These are phyloP conservation scores for Bubalus kerabau DNA, from an alignment of 2,113 vertebrate genomes.

Conservation along the genomic window DNA sequence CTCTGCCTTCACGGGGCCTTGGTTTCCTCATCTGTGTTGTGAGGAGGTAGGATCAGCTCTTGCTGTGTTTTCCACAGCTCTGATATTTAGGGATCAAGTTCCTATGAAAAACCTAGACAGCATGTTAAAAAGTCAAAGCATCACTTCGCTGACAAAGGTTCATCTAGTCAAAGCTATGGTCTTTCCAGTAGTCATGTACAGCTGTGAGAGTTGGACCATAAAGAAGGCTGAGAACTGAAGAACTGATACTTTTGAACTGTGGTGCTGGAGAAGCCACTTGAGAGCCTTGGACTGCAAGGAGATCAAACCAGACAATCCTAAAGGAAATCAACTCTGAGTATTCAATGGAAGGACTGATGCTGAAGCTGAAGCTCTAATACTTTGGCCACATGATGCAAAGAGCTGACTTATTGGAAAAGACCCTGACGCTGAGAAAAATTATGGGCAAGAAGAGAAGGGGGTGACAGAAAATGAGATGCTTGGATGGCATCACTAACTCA, in stretches of 20 bases:
- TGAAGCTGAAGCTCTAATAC: not conserved
- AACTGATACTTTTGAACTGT: not conserved
- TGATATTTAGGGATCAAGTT: not conserved
- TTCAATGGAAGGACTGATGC: not conserved
- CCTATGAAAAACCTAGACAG: not conserved
- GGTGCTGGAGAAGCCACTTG: not conserved
- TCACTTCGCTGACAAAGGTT: not conserved
- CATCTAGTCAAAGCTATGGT: not conserved
- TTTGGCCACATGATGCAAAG: not conserved
- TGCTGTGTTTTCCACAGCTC: not conserved
- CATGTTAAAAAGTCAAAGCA: not conserved
- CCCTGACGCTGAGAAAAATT: not conserved
- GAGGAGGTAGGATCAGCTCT: too few relatives aligned
- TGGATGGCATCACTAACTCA: not conserved
- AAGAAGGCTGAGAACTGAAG: not conserved
- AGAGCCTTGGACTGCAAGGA: not conserved
- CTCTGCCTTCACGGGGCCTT: not conserved
- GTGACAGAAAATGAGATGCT: not conserved
- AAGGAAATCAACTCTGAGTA: not conserved
- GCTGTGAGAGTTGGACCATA: not conserved
- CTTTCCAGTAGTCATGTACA: not conserved
- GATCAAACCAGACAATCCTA: not conserved
- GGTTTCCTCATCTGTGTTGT: not conserved
- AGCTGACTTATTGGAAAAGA: not conserved
- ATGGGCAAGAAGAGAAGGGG: not conserved